Percentiles rank a stretch among this genome's conserved stretches.
Evolutionary conservation across 1,140 invertebrate genomes (phyloP).

Genomic region (Rhyzopertha dominica): DNA sequence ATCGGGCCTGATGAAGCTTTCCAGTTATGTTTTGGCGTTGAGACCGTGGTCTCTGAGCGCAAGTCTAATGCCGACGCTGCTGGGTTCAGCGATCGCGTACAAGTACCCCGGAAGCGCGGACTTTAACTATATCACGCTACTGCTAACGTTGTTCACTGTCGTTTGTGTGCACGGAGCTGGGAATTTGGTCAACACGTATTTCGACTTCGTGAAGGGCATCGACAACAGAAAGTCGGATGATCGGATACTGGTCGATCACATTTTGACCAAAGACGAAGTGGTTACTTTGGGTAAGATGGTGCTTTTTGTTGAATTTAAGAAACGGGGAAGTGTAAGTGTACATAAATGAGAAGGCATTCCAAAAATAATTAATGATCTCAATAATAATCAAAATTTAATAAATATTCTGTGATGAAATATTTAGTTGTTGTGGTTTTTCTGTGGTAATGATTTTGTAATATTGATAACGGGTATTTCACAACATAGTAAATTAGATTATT

Average conservation of each 20-base stretch:
- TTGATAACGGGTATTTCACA: too few species aligned
- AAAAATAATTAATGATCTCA: too few species aligned
- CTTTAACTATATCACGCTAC: slow-evolving; percentile 72
- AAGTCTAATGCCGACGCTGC: slow-evolving; percentile 81
- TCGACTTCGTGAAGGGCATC: slow-evolving; percentile 89
- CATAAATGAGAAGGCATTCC: too few species aligned
- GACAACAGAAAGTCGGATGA: slow-evolving; percentile 90
- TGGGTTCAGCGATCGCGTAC: slow-evolving; percentile 82
- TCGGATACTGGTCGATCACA: slow-evolving; percentile 85
- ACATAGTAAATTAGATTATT: too few species aligned
- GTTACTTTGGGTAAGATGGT: slow-evolving; percentile 78
- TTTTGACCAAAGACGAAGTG: slow-evolving; percentile 80
- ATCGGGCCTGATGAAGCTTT: slow-evolving; percentile 72
- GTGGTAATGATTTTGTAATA: too few species aligned
- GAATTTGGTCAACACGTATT: slow-evolving; percentile 96
- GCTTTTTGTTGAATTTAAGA: too few species aligned
- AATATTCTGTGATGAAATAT: too few species aligned
- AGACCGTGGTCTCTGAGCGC: slow-evolving; percentile 90
- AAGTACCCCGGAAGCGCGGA: slow-evolving; percentile 61
- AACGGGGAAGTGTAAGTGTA: too few species aligned
- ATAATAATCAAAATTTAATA: too few species aligned
- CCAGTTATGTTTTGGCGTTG: slow-evolving; percentile 79
- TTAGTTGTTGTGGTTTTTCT: too few species aligned
- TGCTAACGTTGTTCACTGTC: slow-evolving; percentile 78
- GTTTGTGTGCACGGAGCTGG: slow-evolving; percentile 91